Evolutionary conservation across 2,888 invertebrate genomes (phyloP), one percentile per base, ranked within the genome.

Genomic region (Pherbina coryleti): DNA sequence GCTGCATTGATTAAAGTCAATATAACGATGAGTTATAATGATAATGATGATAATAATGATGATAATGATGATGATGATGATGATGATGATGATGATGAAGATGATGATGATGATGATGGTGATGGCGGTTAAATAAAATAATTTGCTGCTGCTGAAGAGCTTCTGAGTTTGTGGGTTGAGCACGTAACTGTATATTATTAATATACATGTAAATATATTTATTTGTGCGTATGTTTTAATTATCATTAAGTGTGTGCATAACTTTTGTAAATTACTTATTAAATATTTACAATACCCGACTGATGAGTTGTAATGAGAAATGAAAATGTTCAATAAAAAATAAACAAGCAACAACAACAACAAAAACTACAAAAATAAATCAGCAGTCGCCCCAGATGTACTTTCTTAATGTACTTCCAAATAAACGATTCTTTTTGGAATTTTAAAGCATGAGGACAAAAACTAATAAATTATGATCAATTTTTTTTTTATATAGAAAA

Each of bases 251-350:
- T 9, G 55, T 22, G 14, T 53, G 28, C 55, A 75, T 55, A 67
- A 75, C 34, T 55, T 55, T 31, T 28, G 34, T 22, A 62, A 74
- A 75, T 67, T 34, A 57, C 55, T 70, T 31, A 31, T 70, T 70
- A 51, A 70, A 70, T 70, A 70, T 53, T 55, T 44, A 44, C 44
- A 44, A 44, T 44, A 3, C 44, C 1, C 44, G 11, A 44, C 44
- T 44, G 44, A 44, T 44, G 44, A 44, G 44, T 44, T 11, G 44
- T 44, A 44, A 44, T 44, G 44, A 44, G 14, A 44, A 44, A 44
- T 44, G 7, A 44, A 44, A 44, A 44, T 44, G 11, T 44, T 44
- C 44, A 11, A 44, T 70, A 53, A 44, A 70, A n/a, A n/a, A n/a
- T n/a, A n/a, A 22, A 53, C 19, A 44, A 44, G 11, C 51, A 70